Percentiles rank a stretch among this genome's conserved stretches.
Evolutionary conservation across 1,140 invertebrate genomes (phyloP).

Genomic region (Formica selysi): DNA sequence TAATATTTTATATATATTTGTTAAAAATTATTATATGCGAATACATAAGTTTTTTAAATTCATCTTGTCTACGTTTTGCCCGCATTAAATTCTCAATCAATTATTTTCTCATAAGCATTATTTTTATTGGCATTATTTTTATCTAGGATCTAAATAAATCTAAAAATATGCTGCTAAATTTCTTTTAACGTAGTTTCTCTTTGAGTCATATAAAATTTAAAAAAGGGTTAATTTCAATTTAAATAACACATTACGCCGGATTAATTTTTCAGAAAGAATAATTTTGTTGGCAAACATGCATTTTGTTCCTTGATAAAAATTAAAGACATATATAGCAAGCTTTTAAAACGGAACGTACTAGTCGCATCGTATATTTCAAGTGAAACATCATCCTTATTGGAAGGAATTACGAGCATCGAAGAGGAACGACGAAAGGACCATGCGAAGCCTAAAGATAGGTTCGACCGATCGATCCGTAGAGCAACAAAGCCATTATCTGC

Average conservation of each 20-base stretch:
- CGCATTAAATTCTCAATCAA: background rate
- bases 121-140: background rate
- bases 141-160: background rate
- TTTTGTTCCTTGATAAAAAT: background rate
- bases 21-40: background rate
- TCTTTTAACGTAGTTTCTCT: background rate
- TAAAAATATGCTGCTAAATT: background rate
- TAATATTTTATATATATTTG: background rate
- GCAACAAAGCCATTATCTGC: constrained; percentile 79
- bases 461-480: constrained; percentile 71
- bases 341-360: constrained; percentile 5
- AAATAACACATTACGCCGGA: background rate
- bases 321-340: background rate
- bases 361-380: constrained; percentile 28
- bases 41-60: background rate
- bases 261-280: background rate
- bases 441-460: constrained; percentile 63
- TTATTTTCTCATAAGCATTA: background rate
- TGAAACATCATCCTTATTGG: constrained; percentile 36
- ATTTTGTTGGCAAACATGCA: background rate
- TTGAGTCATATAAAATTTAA: background rate
- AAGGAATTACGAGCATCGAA: constrained; percentile 50
- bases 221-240: background rate
- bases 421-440: constrained; percentile 61
- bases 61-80: background rate